Percentiles rank a stretch among this genome's conserved stretches.
These are phyloP conservation scores for Drosophila mulleri DNA, from an alignment of 2,888 invertebrate genomes.

Conservation along the genomic window DNA sequence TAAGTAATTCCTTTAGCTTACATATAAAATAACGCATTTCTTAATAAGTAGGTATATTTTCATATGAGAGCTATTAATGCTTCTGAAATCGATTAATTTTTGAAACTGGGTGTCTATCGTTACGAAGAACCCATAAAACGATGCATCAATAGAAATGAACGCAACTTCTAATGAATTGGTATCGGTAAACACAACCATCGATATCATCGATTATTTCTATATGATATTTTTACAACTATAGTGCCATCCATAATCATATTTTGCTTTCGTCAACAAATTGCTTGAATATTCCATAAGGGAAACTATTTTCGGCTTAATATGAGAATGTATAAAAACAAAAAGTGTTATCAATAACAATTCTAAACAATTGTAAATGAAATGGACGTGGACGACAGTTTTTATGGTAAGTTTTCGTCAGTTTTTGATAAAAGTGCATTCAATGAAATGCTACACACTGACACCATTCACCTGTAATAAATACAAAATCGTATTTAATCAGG, in stretches of 20 bases:
- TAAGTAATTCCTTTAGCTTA: neutral
- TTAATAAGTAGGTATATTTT: too few relatives aligned
- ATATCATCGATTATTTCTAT: constrained; percentile 6
- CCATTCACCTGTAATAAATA: constrained; percentile 7
- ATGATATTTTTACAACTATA: constrained; percentile 16
- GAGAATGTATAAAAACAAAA: constrained; percentile 24
- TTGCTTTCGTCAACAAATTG: constrained; percentile 66
- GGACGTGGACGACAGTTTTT: constrained; percentile 63
- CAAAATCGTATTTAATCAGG: neutral
- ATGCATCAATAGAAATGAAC: neutral
- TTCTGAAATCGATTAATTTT: neutral
- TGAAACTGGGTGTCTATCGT: too few relatives aligned
- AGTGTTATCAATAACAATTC: constrained; percentile 10
- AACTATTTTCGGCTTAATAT: neutral
- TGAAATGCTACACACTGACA: neutral
- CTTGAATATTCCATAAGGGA: constrained; percentile 19
- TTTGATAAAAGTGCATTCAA: neutral
- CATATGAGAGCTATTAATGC: too few relatives aligned
- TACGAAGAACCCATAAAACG: neutral
- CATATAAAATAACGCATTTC: neutral
- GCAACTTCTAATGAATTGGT: neutral
- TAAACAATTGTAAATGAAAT: constrained; percentile 36
- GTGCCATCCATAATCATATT: constrained; percentile 38
- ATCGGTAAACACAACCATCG: neutral
- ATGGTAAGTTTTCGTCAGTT: constrained; percentile 46